These are phyloP conservation scores for Teinopalpus imperialis DNA, from an alignment of 2,888 invertebrate genomes.

Conservation along the genomic window DNA sequence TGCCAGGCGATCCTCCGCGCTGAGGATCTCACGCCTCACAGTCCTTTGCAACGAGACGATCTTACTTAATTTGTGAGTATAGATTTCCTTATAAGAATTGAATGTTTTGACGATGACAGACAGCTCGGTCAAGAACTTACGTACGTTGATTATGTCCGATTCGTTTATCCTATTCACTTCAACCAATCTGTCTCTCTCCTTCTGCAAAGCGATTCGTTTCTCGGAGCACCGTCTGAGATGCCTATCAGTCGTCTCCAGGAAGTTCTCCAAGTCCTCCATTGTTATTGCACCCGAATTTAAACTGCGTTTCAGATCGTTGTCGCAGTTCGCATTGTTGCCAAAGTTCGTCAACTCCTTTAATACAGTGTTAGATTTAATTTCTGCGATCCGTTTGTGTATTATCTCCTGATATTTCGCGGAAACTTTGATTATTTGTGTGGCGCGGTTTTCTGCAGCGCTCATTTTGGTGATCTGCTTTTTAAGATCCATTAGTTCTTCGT, in stretches of 20 bases:
- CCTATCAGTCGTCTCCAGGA: conserved; percentile 70
- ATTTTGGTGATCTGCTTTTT: conserved; percentile 65
- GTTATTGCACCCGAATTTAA: conserved; percentile 61
- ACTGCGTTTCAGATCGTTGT: conserved; percentile 56
- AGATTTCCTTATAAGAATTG: conserved; percentile 61
- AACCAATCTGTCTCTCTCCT: conserved; percentile 61
- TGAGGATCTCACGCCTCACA: conserved; percentile 64
- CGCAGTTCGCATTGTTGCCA: conserved; percentile 54
- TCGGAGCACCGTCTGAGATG: conserved; percentile 65
- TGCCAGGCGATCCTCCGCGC: conserved; percentile 51
- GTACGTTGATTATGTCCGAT: conserved; percentile 65
- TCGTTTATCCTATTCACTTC: conserved; percentile 70
- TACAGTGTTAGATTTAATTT: conserved; percentile 67
- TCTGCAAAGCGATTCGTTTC: conserved; percentile 58
- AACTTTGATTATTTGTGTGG: conserved; percentile 69
- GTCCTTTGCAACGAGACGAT: conserved; percentile 66
- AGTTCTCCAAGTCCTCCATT: conserved; percentile 72
- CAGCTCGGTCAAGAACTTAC: conserved; percentile 66
- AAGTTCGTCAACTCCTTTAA: conserved; percentile 70
- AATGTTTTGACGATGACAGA: conserved; percentile 66
- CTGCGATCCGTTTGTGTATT: conserved; percentile 67
- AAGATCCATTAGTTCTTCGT: conserved; percentile 70
- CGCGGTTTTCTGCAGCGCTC: conserved; percentile 64
- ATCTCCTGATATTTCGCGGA: conserved; percentile 74
- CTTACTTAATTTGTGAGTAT: conserved; percentile 59